These are phyloP conservation scores for Neotragus pygmaeus DNA, from an alignment of 2,113 vertebrate species.

Conservation along the genomic window DNA sequence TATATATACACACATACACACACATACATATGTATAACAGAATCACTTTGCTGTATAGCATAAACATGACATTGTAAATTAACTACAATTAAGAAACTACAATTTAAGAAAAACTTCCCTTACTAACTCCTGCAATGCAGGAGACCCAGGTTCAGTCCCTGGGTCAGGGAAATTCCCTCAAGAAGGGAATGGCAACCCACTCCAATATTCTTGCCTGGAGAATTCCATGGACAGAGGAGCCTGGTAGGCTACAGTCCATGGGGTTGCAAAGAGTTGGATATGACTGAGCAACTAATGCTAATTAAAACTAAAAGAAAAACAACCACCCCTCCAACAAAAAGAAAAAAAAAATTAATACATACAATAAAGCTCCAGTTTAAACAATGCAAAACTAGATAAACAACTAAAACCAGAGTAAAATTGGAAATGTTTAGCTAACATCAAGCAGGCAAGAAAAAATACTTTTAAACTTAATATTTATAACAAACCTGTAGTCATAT, in stretches of 20 bases:
- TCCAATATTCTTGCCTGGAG: background rate
- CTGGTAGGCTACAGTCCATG: background rate
- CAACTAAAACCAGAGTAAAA: background rate
- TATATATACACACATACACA: background rate
- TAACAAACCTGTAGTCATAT: background rate
- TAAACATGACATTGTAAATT: background rate
- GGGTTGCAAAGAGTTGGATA: background rate
- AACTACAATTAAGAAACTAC: background rate
- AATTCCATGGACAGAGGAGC: background rate
- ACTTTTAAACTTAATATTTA: background rate
- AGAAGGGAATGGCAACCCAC: background rate
- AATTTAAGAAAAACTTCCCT: background rate
- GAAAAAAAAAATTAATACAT: background rate
- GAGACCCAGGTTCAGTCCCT: background rate
- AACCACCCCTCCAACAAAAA: background rate
- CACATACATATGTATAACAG: background rate
- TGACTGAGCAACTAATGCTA: background rate
- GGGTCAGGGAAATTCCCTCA: background rate
- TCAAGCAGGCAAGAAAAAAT: background rate
- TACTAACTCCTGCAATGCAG: background rate
- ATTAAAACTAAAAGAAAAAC: background rate
- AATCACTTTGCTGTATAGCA: background rate
- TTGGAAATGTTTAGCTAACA: background rate
- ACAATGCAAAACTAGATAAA: background rate
- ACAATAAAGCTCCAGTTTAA: background rate